Conservation (phyloP, 2,888 invertebrate genomes). For the Synergus gifuensis region DNA sequence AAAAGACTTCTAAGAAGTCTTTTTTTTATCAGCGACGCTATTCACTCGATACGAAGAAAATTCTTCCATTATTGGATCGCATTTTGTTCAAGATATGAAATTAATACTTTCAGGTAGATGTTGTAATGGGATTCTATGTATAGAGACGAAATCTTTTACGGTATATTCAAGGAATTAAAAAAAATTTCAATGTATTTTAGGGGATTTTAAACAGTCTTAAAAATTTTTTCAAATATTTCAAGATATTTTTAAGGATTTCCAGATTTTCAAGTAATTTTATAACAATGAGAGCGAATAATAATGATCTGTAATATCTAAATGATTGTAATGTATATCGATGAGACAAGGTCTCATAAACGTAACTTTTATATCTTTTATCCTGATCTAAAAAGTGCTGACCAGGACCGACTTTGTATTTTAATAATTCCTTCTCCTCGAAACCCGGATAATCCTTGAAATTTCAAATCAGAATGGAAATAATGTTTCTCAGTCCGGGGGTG, state of each 20-base stretch:
- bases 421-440: neutral
- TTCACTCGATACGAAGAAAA: no score
- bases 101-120: no score
- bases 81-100: no score
- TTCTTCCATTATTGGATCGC: no score
- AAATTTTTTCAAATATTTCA: neutral
- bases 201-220: no score
- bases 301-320: slow-evolving; percentile 7
- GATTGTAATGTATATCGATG: slow-evolving; percentile 9
- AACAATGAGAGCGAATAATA: neutral
- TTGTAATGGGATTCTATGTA: no score
- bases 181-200: no score
- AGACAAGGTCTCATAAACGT: slow-evolving; percentile 14
- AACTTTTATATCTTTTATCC: slow-evolving; percentile 1
- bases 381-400: neutral
- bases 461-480: slow-evolving; percentile 11
- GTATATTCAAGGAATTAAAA: no score
- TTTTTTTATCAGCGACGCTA: no score
- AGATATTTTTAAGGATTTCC: no score
- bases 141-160: no score
- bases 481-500: slow-evolving; percentile 19
- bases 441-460: slow-evolving; percentile 33
- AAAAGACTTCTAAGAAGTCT: no score
- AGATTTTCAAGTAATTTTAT: neutral
- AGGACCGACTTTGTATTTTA: slow-evolving; percentile 13